Base-by-base conservation (phyloP, 2,888 invertebrate species). In the Drosophila anomalata region DNA sequence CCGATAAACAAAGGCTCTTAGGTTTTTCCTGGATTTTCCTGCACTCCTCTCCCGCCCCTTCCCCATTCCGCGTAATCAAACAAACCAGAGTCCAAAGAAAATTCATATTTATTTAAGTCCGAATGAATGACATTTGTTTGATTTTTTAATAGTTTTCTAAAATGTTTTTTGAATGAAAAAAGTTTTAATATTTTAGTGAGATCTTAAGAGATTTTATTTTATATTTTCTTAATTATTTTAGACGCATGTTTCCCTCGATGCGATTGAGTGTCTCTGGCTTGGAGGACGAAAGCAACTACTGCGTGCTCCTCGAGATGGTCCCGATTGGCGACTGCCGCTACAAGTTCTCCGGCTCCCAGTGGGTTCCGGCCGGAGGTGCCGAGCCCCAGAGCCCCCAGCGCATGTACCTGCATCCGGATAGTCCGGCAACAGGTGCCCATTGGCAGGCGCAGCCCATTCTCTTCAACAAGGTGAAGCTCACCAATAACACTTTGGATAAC, bases 231-330 rank as follows among this genome's bases (percentile, higher is more conserved):
- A 47, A 93, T 14, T 94, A 41, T 44, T 62, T 9, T 39, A 98
- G 98, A 87, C 95, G 98, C 41, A 97, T 98, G 97, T 98, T 98
- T 90, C 98, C 98, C 0, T 95, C 96, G 0, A 93, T 97, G 72
- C 95, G 96, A 79, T 93, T 97, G 96, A 79, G 93, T 97, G 22
- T 93, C 94, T 0, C 91, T 26, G 96, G 97, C 0, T 92, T 98
- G 77, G 96, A 97, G 73, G 95, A 96, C 22, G 94, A 95, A 20
- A 93, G 94, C 57, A 94, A 94, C 87, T 98, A 98, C 92, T 96
- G 95, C 90, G 94, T 98, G 0, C 92, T 96, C 7, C 92, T 97
- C 65, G 97, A 97, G 90, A 93, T 97, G 90, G 93, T 94, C 0
- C 95, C 96, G 8, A 94, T 95, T 2, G 95, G 96, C 54, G 94